These are phyloP conservation scores for Tinea trinotella DNA, from an alignment of 2,888 invertebrate genomes.

Conservation along the genomic window DNA sequence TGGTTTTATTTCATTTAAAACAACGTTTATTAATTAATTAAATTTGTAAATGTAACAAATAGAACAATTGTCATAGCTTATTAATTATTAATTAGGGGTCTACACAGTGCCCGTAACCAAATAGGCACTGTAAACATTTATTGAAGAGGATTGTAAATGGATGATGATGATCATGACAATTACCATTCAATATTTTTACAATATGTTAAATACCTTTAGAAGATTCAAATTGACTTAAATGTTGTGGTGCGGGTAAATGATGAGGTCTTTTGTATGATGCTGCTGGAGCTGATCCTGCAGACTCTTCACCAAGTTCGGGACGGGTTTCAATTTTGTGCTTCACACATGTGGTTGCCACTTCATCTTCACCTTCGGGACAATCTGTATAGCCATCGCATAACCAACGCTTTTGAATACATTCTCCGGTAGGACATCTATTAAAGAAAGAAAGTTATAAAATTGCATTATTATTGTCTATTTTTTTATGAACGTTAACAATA, in stretches of 20 bases:
- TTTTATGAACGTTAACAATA: neutral
- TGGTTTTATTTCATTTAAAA: too few relatives aligned
- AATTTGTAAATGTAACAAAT: too few relatives aligned
- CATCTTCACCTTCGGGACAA: conserved; percentile 57
- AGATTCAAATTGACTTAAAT: conserved; percentile 18
- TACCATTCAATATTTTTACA: too few relatives aligned
- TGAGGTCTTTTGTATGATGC: conserved; percentile 45
- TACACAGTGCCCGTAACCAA: too few relatives aligned
- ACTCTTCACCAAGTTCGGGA: conserved; percentile 44
- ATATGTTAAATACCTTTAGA: conserved; percentile 5
- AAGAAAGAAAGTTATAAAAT: conserved; percentile 16
- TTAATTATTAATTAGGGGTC: too few relatives aligned
- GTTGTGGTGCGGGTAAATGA: conserved; percentile 28
- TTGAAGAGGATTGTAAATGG: too few relatives aligned
- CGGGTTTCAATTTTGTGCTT: conserved; percentile 20
- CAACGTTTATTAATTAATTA: too few relatives aligned
- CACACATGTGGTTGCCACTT: conserved; percentile 31
- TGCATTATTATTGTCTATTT: neutral
- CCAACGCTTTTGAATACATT: conserved; percentile 56
- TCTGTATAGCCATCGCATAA: conserved; percentile 63
- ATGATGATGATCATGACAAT: too few relatives aligned
- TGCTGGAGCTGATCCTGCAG: conserved; percentile 55
- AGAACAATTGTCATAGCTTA: too few relatives aligned
- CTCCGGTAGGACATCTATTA: conserved; percentile 47
- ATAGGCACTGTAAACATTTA: too few relatives aligned